These are phyloP conservation scores for Sarcophaga caerulescens DNA, from an alignment of 2,888 invertebrate genomes.

Conservation along the genomic window DNA sequence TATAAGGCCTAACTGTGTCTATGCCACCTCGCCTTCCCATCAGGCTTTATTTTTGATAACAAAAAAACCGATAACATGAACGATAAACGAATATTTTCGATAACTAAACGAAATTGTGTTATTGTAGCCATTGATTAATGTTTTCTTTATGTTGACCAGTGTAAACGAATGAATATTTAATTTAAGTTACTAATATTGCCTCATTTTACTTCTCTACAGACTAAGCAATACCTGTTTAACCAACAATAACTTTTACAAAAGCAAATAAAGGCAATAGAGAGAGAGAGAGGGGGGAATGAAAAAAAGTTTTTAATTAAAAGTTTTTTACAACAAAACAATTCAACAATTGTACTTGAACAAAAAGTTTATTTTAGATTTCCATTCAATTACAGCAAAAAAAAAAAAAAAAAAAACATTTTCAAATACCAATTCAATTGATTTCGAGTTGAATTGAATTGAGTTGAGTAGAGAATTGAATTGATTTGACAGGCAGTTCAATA, in stretches of 20 bases:
- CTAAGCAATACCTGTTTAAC: background rate
- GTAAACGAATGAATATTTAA: too few species aligned
- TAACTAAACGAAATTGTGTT: too few species aligned
- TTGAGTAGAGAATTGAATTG: background rate
- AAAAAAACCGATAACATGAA: too few species aligned
- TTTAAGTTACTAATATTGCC: background rate
- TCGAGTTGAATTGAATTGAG: too few species aligned
- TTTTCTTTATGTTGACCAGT: too few species aligned
- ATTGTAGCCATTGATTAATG: too few species aligned
- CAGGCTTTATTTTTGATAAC: too few species aligned
- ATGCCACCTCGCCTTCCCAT: too few species aligned
- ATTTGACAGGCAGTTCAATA: slow-evolving; percentile 3
- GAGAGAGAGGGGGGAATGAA: background rate
- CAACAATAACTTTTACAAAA: background rate
- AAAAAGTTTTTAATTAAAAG: slow-evolving; percentile 59
- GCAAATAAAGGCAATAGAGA: background rate
- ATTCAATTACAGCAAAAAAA: slow-evolving; percentile 11
- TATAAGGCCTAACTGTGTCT: too few species aligned
- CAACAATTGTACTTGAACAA: slow-evolving; percentile 31
- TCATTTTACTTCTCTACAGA: background rate
- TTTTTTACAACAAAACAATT: slow-evolving; percentile 39
- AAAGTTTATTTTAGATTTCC: slow-evolving; percentile 41
- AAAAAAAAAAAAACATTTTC: background rate
- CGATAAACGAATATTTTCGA: too few species aligned
- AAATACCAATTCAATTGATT: slow-evolving; percentile 34